phyloP scores from a whole-genome alignment of 2,888 invertebrate genomes.

The Sinohyriopsis cumingii region DNA sequence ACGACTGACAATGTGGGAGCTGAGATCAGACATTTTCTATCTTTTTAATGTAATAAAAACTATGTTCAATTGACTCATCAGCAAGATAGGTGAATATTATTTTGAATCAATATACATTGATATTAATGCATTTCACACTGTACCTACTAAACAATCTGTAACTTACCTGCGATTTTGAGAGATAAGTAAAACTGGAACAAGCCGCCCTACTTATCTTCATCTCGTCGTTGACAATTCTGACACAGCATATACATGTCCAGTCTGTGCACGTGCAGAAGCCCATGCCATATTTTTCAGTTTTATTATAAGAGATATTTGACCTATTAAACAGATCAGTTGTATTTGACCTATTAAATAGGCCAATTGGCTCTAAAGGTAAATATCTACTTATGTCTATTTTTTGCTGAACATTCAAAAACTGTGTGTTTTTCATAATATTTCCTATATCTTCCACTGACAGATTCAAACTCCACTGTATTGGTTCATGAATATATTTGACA shows the following conservation, averaged over 20 bases:
- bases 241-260: conserved; percentile 61
- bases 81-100: too few relatives aligned
- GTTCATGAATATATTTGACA: conserved; percentile 46
- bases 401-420: conserved; percentile 55
- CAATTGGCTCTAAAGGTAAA: conserved; percentile 21
- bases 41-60: too few relatives aligned
- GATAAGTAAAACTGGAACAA: conserved; percentile 59
- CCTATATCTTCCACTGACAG: conserved; percentile 58
- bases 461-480: conserved; percentile 50
- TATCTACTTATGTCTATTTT: conserved; percentile 41
- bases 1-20: too few relatives aligned
- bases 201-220: conserved; percentile 56
- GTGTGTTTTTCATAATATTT: conserved; percentile 61
- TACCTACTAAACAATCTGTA: not conserved
- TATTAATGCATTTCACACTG: too few relatives aligned
- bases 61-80: too few relatives aligned
- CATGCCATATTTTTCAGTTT: conserved; percentile 30
- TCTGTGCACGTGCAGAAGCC: conserved; percentile 62
- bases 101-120: too few relatives aligned
- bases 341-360: conserved; percentile 3
- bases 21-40: too few relatives aligned
- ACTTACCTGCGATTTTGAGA: conserved; percentile 62
- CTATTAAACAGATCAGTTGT: conserved; percentile 11
- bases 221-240: conserved; percentile 47
- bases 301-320: conserved; percentile 13